Evolutionary conservation across 2,888 invertebrate genomes (phyloP).

Genomic region (Caenorhabditis sulstoni): DNA sequence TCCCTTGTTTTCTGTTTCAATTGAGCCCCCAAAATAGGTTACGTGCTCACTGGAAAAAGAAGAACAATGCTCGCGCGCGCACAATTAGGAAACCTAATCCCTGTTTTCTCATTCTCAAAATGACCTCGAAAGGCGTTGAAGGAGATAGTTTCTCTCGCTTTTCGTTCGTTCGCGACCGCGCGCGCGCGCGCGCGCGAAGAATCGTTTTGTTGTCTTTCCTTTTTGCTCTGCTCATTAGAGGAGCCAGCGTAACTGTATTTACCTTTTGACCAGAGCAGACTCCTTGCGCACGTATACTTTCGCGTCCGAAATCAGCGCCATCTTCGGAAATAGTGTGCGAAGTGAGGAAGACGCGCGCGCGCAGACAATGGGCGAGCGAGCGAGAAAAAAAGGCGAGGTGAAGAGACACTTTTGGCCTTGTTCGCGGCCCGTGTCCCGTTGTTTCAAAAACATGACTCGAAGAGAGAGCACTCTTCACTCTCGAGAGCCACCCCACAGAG

Average conservation of each 20-base stretch:
- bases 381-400: not conserved
- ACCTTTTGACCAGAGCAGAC: slow-evolving; percentile 35
- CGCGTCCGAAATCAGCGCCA: slow-evolving; percentile 9
- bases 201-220: slow-evolving; percentile 26
- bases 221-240: slow-evolving; percentile 35
- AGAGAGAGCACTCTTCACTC: not conserved
- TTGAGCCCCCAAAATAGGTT: too few relatives aligned
- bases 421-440: not conserved
- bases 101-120: not conserved
- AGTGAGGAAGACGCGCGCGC: too few relatives aligned
- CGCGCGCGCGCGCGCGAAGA: not conserved
- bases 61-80: slow-evolving; percentile 7
- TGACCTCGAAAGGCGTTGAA: too few relatives aligned
- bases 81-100: slow-evolving; percentile 32
- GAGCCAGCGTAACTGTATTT: slow-evolving; percentile 12
- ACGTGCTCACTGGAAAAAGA: too few relatives aligned
- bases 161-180: too few relatives aligned
- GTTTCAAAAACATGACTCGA: slow-evolving; percentile 18
- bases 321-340: too few relatives aligned
- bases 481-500: not conserved
- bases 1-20: too few relatives aligned
- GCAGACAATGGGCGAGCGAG: slow-evolving; percentile 1
- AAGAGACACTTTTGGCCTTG: slow-evolving; percentile 11
- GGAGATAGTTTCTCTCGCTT: too few relatives aligned
- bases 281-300: slow-evolving; percentile 23